Percentiles rank a stretch among this genome's conserved stretches.
Conservation (phyloP, 2,888 invertebrate genomes). For the Tachina grossa region DNA sequence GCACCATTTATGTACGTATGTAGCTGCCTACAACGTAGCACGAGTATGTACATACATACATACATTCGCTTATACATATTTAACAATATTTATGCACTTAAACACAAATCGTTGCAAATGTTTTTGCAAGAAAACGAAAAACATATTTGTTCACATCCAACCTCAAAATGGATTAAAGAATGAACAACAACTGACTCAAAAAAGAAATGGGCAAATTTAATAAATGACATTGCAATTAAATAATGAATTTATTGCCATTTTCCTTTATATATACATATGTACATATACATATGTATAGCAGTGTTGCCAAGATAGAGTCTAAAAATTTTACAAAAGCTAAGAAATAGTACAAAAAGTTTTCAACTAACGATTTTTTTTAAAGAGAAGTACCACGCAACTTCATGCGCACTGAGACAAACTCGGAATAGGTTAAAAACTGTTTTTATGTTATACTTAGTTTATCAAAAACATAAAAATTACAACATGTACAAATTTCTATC, state of each 20-base stretch:
- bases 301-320: neutral
- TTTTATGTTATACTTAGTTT: too few species aligned
- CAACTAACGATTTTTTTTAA: too few species aligned
- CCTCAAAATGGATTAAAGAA: slow-evolving; percentile 20
- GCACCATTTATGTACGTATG: neutral
- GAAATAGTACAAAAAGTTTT: too few species aligned
- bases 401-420: too few species aligned
- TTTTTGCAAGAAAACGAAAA: slow-evolving; percentile 36
- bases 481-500: too few species aligned
- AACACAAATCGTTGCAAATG: slow-evolving; percentile 5
- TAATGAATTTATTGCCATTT: slow-evolving; percentile 47
- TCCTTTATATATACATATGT: slow-evolving; percentile 1
- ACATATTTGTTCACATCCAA: slow-evolving; percentile 24
- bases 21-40: neutral
- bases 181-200: slow-evolving; percentile 16
- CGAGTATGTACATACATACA: neutral
- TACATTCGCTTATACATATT: too few species aligned
- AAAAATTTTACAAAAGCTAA: neutral
- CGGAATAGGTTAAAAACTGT: too few species aligned
- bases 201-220: slow-evolving; percentile 37
- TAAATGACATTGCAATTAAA: slow-evolving; percentile 64
- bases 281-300: neutral
- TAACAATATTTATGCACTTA: neutral
- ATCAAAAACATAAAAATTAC: too few species aligned
- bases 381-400: too few species aligned